Evolutionary conservation across 2,888 invertebrate species (phyloP).

Genomic region (Oscheius myriophilus): DNA sequence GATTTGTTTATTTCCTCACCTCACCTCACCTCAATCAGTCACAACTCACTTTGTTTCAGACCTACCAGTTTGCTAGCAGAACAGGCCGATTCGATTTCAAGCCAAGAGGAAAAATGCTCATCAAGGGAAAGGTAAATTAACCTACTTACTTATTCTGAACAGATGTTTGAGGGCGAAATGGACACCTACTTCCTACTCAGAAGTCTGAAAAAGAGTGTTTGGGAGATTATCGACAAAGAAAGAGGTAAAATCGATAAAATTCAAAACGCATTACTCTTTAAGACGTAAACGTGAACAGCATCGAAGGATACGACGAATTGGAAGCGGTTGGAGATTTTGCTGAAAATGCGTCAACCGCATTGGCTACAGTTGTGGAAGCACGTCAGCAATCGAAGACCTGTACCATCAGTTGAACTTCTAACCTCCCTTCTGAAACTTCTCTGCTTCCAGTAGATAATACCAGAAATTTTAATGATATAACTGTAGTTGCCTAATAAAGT

Average conservation of each 20-base stretch:
- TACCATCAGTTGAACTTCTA: conserved; percentile 23
- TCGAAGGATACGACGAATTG: conserved; percentile 65
- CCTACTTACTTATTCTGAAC: neutral
- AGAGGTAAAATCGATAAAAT: conserved; percentile 54
- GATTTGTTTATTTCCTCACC: no score
- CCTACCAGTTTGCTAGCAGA: conserved; percentile 43
- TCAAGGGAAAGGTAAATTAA: conserved; percentile 51
- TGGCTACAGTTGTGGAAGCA: neutral
- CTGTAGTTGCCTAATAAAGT: no score
- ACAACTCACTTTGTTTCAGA: conserved; percentile 30
- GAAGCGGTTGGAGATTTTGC: conserved; percentile 22
- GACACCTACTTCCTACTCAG: conserved; percentile 59
- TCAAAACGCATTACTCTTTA: conserved; percentile 28
- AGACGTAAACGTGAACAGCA: conserved; percentile 63
- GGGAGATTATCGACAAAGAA: conserved; percentile 63
- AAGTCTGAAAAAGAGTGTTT: conserved; percentile 63
- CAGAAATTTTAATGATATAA: no score
- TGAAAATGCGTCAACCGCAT: neutral
- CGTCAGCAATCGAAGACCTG: conserved; percentile 4
- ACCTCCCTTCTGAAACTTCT: no score
- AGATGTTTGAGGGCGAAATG: conserved; percentile 46
- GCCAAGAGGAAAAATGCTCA: conserved; percentile 50
- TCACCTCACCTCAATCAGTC: no score
- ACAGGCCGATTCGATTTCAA: conserved; percentile 65
- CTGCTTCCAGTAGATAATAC: no score